Evolutionary conservation across 2,797 vertebrate species (phyloP).

Genomic region (Pteronotus mesoamericanus): DNA sequence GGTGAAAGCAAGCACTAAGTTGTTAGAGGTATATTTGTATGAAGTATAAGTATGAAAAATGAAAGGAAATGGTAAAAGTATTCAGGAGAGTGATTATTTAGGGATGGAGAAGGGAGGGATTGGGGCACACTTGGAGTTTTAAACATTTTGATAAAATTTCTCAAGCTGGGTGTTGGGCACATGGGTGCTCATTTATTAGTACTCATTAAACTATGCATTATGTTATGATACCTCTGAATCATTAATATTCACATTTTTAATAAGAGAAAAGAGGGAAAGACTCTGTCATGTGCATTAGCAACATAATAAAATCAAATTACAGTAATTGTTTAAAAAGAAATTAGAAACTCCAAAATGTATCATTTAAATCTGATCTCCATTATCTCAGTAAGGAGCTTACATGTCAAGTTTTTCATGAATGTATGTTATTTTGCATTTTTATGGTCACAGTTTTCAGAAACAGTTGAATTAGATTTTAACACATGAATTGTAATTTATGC

Average conservation of each 20-base stretch:
- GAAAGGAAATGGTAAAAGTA: neutral
- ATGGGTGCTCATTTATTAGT: neutral
- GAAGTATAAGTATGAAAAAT: neutral
- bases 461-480: conserved; percentile 51
- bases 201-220: neutral
- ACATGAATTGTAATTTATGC: conserved; percentile 30
- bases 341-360: conserved; percentile 36
- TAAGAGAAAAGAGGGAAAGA: neutral
- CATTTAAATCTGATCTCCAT: conserved; percentile 45
- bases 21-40: neutral
- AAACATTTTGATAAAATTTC: neutral
- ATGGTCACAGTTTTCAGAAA: conserved; percentile 49
- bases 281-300: neutral
- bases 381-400: conserved; percentile 33
- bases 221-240: neutral
- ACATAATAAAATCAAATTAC: neutral
- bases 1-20: neutral
- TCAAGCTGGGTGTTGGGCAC: neutral
- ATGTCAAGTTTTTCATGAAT: conserved; percentile 16
- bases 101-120: neutral
- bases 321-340: conserved; percentile 44
- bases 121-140: neutral
- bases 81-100: neutral
- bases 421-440: conserved; percentile 33
- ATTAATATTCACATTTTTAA: neutral